Conservation (phyloP, 2,888 invertebrate genomes). For the Amphiduros pacificus region DNA sequence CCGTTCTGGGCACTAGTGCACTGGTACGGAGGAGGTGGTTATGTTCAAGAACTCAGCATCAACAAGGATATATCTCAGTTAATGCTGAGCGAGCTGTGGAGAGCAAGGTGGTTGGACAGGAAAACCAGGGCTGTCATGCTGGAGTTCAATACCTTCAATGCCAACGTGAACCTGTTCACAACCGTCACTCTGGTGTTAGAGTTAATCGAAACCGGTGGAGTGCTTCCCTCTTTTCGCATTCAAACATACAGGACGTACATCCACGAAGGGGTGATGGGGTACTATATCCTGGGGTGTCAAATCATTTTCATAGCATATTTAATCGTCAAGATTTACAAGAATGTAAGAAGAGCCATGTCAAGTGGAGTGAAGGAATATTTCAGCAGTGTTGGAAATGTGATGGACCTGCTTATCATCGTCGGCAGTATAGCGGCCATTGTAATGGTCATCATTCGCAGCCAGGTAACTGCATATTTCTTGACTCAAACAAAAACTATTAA, state of each 20-base stretch:
- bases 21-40: neutral
- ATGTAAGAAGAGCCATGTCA: neutral
- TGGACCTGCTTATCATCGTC: neutral
- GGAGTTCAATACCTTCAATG: neutral
- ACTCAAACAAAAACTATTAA: no score
- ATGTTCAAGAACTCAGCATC: neutral
- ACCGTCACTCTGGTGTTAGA: neutral
- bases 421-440: neutral
- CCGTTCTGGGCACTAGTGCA: neutral
- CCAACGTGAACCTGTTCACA: neutral
- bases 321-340: neutral
- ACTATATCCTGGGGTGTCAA: neutral
- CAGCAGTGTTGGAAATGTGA: neutral
- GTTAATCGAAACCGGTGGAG: neutral
- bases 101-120: neutral
- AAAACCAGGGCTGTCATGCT: neutral
- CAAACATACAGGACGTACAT: neutral
- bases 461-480: no score
- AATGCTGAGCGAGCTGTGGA: constrained; percentile 1
- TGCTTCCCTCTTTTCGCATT: neutral
- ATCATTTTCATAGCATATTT: neutral
- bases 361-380: neutral
- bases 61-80: neutral
- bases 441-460: neutral
- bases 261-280: neutral